Base-by-base conservation (phyloP, 2,888 invertebrate genomes). In the Nysson spinosus region DNA sequence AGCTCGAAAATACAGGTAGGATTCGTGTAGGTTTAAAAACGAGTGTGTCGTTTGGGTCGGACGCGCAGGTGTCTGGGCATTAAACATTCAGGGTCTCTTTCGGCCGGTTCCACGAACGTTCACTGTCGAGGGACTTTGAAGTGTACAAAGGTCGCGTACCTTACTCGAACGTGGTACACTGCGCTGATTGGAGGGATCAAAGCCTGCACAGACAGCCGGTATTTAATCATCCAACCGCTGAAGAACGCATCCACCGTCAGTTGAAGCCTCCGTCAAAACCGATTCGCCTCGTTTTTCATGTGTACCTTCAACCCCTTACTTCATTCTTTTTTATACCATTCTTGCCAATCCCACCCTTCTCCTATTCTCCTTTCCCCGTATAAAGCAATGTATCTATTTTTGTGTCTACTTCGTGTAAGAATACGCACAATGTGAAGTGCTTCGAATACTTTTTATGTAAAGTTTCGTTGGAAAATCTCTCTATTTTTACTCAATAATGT, bases 151-250 rank as follows among this genome's bases (percentile, higher is more conserved):
- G 61, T 72, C 57, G 61, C 66, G 62, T 42, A 56, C 56, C 63
- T 64, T 69, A 56, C 49, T 49, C 60, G 58, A 64, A 44, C 58
- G 60, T 65, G 66, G 57, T 46, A 67, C 63, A 46, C 55, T 51
- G 66, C 69, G 72, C 66, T 80, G 79, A 80, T 79, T 79, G 74
- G 68, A 67, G 51, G 71, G 80, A 79, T 79, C 80, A 79, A 79
- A 79, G 79, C 65, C 46, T 51, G 37, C 60, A 42, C 60, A 37
- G 47, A 39, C 42, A 19, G 63, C 46, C 46, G 63, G 73, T 74
- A 75, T 77, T 77, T 79, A 75, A 78, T 79, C 69, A 78, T 67
- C 39, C 56, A 42, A 71, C 68, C 67, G 55, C 60, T 17, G 72
- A 72, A 76, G 66, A 69, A 76, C 57, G 61, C 63, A 61, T 69